Evolutionary conservation across 1,140 invertebrate genomes (phyloP), one percentile per base, ranked within the genome.

Genomic region (Physella acuta): DNA sequence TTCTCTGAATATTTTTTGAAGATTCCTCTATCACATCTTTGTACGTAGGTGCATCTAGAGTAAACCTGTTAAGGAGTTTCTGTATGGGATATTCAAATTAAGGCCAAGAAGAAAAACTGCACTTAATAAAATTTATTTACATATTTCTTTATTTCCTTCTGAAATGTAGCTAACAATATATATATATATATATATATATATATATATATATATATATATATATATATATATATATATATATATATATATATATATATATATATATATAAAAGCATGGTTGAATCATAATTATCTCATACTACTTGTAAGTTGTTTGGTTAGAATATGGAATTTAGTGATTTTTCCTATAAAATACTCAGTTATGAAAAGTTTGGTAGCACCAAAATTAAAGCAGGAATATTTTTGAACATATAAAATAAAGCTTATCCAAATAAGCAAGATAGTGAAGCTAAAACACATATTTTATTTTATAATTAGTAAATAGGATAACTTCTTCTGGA

Each of bases 11-110:
- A 8, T 60, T 75, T 68, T 78, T 82, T 36, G 71, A 79, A n/a
- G 75, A 74, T 33, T 77, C 70, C 49, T 37, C 20, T 24, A 82
- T 77, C 2, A 82, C 68, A 69, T 82, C 79, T 62, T 70, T 71
- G 63, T 82, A 82, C 34, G 80, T 82, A 52, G 73, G 72, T 30
- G 75, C 73, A 74, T 78, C 77, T n/a, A 79, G 39, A 37, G 75
- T 81, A 53, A 3, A 30, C 36, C 14, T 63, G 66, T 74, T 59
- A 71, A 68, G 72, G 69, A 52, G 14, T 30, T 36, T 37, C 44
- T 36, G 1, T 14, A 33, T 33, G n/a, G 17, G 3, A 53, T 3
- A n/a, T 49, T n/a, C 44, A 11, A 14, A n/a, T 49, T n/a, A 49
- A 49, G 11, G n/a, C n/a, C n/a, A n/a, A 14, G n/a, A 49, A 14